Conservation (phyloP, 2,113 vertebrate genomes). For the Alethe diademata region DNA sequence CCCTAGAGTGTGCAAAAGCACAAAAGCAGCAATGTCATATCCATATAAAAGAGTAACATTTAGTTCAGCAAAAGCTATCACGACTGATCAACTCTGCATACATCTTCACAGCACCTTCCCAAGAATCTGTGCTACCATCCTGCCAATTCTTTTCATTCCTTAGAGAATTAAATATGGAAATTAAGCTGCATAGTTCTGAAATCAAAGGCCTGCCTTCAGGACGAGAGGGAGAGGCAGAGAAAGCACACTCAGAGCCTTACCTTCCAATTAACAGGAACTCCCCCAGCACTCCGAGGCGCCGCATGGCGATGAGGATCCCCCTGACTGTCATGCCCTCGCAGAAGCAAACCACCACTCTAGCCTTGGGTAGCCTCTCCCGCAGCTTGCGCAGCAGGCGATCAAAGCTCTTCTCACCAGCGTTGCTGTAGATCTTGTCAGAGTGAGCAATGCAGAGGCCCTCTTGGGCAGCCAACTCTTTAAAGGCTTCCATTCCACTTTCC, state of each 20-base stretch:
- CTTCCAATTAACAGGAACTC: constrained; percentile 96
- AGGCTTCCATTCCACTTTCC: constrained; percentile 99
- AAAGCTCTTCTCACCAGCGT: constrained; percentile 93
- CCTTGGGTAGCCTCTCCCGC: constrained; percentile 91
- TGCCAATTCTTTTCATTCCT: neutral
- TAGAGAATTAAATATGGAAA: neutral
- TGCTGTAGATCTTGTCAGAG: constrained; percentile 99
- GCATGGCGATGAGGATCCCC: constrained; percentile 93
- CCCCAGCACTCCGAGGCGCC: constrained; percentile 87
- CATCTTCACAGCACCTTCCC: neutral
- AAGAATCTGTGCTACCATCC: neutral
- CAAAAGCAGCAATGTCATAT: neutral
- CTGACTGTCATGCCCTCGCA: constrained; percentile 98
- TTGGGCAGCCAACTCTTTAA: constrained; percentile 94
- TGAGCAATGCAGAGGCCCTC: constrained; percentile 97
- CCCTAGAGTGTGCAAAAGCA: neutral
- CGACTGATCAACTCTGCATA: neutral
- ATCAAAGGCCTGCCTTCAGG: neutral
- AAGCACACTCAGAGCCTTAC: constrained; percentile 63
- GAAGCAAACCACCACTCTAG: constrained; percentile 95
- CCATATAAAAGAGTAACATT: neutral
- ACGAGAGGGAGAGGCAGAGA: neutral
- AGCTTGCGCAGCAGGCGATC: constrained; percentile 93
- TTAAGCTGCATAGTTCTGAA: neutral
- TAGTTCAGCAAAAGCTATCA: neutral